phyloP scores from a whole-genome alignment of 2,113 vertebrate species.

The Orcinus orca region DNA sequence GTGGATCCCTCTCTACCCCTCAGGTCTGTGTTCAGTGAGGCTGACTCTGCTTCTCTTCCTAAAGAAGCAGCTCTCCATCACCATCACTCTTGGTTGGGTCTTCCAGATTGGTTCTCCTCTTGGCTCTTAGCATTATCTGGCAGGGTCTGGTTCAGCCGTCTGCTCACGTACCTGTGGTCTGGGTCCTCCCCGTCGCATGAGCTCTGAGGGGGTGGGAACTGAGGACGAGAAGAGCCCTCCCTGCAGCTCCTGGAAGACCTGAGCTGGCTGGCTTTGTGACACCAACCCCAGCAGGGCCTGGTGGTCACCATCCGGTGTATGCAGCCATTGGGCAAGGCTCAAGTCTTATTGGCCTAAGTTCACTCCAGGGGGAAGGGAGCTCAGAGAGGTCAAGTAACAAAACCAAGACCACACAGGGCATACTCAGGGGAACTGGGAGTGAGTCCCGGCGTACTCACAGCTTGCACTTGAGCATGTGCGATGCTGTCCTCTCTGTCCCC shows the following conservation, averaged over 20 bases:
- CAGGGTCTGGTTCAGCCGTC: not conserved
- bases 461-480: fast-evolving
- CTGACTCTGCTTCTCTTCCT: fast-evolving
- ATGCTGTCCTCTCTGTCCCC: fast-evolving
- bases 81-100: no score
- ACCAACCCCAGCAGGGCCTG: not conserved
- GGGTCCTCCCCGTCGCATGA: fast-evolving
- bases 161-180: fast-evolving
- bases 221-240: fast-evolving
- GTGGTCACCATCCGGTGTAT: fast-evolving
- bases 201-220: not conserved
- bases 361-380: not conserved
- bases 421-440: fast-evolving
- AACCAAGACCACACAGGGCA: not conserved
- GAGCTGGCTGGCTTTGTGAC: not conserved
- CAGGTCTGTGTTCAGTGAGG: not conserved
- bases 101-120: fast-evolving
- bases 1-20: not conserved
- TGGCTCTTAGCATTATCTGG: fast-evolving
- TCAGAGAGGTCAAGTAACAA: not conserved
- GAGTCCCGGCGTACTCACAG: fast-evolving
- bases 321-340: fast-evolving
- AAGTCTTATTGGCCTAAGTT: fast-evolving
- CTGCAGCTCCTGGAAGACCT: fast-evolving
- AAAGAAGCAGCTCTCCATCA: not conserved